A percentile compares a stretch with the other conserved stretches of the same genome.
These are phyloP conservation scores for Struthio camelus DNA, from an alignment of 2,113 vertebrate species.

Conservation along the genomic window DNA sequence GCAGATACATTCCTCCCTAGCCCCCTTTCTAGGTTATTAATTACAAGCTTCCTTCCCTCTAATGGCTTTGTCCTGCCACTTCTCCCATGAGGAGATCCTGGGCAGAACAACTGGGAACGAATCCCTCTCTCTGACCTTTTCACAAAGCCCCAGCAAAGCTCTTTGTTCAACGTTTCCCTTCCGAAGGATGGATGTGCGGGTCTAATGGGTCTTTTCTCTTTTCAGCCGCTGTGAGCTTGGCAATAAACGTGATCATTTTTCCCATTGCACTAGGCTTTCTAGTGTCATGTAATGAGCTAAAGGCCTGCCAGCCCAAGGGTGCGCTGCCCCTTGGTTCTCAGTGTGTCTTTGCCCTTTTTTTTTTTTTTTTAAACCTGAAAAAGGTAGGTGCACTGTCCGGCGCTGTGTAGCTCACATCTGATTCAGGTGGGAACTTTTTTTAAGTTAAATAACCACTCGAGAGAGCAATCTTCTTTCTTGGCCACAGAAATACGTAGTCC, in stretches of 20 bases:
- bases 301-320: accelerated
- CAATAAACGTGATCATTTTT: not conserved
- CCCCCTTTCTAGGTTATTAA: not conserved
- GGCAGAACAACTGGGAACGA: not conserved
- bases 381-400: not conserved
- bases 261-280: not conserved
- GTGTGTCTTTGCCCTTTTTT: not conserved
- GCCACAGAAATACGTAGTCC: not conserved
- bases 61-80: not conserved
- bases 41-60: not conserved
- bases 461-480: not conserved
- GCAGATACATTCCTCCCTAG: not conserved
- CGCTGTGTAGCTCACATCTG: not conserved
- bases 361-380: not conserved
- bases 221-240: accelerated
- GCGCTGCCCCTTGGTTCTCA: accelerated
- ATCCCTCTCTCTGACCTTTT: not conserved
- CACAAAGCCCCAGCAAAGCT: not conserved
- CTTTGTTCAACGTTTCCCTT: accelerated
- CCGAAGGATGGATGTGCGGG: accelerated
- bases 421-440: not conserved
- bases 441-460: not conserved
- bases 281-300: accelerated
- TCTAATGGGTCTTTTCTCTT: not conserved
- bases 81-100: not conserved